phyloP scores from a whole-genome alignment of 2,797 vertebrate species.

The Mus caroli region DNA sequence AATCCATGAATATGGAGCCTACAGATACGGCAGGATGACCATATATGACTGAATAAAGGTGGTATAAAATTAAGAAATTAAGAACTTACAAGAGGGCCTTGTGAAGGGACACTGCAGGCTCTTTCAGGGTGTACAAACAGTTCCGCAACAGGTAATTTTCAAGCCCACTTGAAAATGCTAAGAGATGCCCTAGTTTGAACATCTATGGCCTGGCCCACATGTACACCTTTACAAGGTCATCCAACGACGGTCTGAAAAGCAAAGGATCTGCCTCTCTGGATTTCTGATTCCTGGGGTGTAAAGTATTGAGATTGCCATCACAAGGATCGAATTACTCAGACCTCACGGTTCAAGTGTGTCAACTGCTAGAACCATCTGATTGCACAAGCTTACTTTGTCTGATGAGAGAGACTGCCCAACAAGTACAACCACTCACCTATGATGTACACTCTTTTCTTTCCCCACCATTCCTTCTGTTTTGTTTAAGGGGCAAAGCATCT shows the following conservation, averaged over 20 bases:
- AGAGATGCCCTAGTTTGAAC: not conserved
- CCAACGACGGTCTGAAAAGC: not conserved
- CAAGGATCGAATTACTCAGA: not conserved
- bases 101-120: not conserved
- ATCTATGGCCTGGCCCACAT: not conserved
- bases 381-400: not conserved
- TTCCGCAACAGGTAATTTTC: not conserved
- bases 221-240: not conserved
- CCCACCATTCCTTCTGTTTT: not conserved
- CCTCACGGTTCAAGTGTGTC: not conserved
- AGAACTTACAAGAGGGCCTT: not conserved
- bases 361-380: not conserved
- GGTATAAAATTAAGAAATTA: not conserved
- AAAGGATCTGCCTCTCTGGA: not conserved
- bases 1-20: not conserved
- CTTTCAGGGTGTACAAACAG: rapidly evolving
- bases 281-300: not conserved
- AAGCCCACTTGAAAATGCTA: not conserved
- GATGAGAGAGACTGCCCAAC: not conserved
- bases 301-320: not conserved
- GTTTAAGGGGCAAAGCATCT: not conserved
- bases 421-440: not conserved
- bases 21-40: too few relatives aligned
- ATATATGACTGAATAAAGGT: not conserved
- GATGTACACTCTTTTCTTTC: not conserved